Percentiles rank a stretch among this genome's conserved stretches.
Conservation (phyloP, 2,888 invertebrate species). For the Platycheirus rosarum region DNA sequence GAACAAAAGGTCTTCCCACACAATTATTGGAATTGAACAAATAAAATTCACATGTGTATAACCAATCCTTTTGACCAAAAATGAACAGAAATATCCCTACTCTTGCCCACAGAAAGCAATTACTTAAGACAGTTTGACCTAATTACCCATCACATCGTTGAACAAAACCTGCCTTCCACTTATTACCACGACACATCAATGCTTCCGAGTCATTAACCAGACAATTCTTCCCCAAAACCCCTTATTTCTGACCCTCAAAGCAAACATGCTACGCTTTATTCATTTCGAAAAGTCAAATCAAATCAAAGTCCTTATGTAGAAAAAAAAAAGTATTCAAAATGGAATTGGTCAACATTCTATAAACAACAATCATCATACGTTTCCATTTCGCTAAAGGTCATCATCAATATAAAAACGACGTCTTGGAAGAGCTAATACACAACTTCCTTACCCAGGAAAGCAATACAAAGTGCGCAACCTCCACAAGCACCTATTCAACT, state of each 20-base stretch:
- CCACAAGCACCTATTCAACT: background rate
- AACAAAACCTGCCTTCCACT: constrained; percentile 63
- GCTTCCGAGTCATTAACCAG: constrained; percentile 39
- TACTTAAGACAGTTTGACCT: constrained; percentile 71
- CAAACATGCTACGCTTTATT: constrained; percentile 24
- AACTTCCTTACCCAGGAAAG: constrained; percentile 1
- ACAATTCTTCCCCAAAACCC: constrained; percentile 5
- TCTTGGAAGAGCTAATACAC: constrained; percentile 46
- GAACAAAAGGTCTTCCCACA: constrained; percentile 26
- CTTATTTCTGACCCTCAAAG: constrained; percentile 3
- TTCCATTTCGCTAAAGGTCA: constrained; percentile 54
- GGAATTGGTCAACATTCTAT: constrained; percentile 57
- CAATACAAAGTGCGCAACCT: background rate
- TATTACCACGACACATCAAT: constrained; percentile 54
- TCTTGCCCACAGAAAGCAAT: constrained; percentile 45
- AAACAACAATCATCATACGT: constrained; percentile 68
- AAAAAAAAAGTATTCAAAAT: constrained; percentile 47
- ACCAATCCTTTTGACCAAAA: constrained; percentile 1
- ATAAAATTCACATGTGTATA: constrained; percentile 31
- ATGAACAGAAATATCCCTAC: background rate
- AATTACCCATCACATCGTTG: constrained; percentile 71
- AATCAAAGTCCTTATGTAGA: constrained; percentile 49
- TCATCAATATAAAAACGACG: constrained; percentile 50
- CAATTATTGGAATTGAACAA: constrained; percentile 50
- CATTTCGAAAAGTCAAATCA: constrained; percentile 39